Evolutionary conservation across 1,140 invertebrate genomes (phyloP), one percentile per base, ranked within the genome.

Genomic region (Notospermus geniculatus): DNA sequence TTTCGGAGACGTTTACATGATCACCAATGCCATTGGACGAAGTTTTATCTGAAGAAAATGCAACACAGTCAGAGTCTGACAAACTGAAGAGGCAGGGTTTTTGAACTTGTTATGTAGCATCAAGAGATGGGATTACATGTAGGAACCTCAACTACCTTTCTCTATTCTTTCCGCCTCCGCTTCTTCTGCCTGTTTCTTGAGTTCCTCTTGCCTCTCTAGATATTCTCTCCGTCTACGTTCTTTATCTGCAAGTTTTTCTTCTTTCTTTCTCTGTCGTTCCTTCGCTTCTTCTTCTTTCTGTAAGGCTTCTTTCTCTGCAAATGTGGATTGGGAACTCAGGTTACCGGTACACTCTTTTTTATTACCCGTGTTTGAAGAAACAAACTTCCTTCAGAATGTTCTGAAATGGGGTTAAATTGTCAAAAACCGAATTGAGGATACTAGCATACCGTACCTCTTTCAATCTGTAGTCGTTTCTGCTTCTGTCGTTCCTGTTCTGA

Each of bases 191-290:
- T 59, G 25, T 59, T 54, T 54, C 22, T 39, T 57, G 29, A 53
- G 22, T 43, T 60, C 58, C 1, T 29, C 57, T 60, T 59, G 61
- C 25, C 30, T 54, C 13, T 32, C 63, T 56, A 66, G 60, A 55
- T 63, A 57, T 60, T 67, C 63, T 60, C 56, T 55, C 53, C 62
- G 62, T 52, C 62, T 59, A 29, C 54, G 62, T 55, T 69, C 72
- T 46, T 67, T 72, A 43, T 70, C 68, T 41, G 41, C 63, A 29
- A 59, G 57, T 36, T 74, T 71, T 54, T 68, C 63, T n/a, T 62
- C 65, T 50, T 66, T 71, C 58, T 66, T 64, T 52, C 55, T 64
- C 60, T 66, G 52, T n/a, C 36, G 52, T 57, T 66, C 61, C 56
- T 43, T 53, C 50, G 65, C 70, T 59, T 69, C 65, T 29, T 54